These are phyloP conservation scores for Kuschelorhynchus macadamiae DNA, from an alignment of 2,888 invertebrate species.

Conservation along the genomic window DNA sequence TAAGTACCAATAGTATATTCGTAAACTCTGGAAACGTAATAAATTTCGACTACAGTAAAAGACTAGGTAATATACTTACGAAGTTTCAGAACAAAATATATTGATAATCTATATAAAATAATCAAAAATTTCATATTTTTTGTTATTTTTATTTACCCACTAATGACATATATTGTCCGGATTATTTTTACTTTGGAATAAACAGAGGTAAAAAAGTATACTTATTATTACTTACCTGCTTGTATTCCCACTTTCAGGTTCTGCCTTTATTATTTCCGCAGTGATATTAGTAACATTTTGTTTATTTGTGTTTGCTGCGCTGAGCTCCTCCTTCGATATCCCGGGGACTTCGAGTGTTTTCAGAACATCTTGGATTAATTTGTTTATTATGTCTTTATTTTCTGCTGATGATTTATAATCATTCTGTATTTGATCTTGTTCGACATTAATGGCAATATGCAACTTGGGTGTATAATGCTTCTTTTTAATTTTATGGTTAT, in stretches of 20 bases:
- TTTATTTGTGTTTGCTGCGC: conserved; percentile 35
- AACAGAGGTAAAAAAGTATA: too few relatives aligned
- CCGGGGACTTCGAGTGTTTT: conserved; percentile 62
- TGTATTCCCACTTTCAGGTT: conserved; percentile 50
- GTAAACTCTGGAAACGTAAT: too few relatives aligned
- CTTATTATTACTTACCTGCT: conserved; percentile 13
- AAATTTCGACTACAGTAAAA: too few relatives aligned
- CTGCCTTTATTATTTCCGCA: conserved; percentile 47
- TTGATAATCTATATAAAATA: too few relatives aligned
- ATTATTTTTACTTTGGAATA: too few relatives aligned
- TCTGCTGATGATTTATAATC: conserved; percentile 51
- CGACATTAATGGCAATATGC: conserved; percentile 52
- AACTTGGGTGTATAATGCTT: conserved; percentile 68
- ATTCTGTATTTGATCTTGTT: conserved; percentile 1
- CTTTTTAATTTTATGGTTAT: conserved; percentile 73
- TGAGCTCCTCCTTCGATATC: conserved; percentile 15
- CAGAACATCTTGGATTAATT: conserved; percentile 65
- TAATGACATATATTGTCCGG: too few relatives aligned
- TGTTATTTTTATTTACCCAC: too few relatives aligned
- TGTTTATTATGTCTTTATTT: conserved; percentile 63
- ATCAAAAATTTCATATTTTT: too few relatives aligned
- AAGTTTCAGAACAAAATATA: too few relatives aligned
- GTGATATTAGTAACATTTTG: conserved; percentile 29
- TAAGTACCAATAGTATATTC: too few relatives aligned
- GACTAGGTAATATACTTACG: too few relatives aligned